Conservation (phyloP, 2,797 vertebrate genomes). For the Apogon hyalosoma region DNA sequence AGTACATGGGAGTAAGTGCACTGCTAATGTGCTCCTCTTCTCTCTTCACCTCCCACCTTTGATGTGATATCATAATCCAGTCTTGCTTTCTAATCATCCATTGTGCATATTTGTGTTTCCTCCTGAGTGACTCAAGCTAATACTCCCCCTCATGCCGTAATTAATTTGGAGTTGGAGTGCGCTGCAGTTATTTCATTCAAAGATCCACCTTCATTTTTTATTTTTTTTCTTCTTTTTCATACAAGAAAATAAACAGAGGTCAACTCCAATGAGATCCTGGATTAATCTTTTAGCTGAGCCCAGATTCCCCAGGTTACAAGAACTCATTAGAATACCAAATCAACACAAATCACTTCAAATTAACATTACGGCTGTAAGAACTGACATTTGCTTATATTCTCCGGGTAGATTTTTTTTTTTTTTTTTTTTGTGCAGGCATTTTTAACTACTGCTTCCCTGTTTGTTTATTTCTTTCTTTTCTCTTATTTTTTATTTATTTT, state of each 20-base stretch:
- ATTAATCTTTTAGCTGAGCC: constrained; percentile 5
- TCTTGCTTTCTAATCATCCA: constrained; percentile 20
- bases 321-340: constrained; percentile 9
- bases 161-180: constrained; percentile 9
- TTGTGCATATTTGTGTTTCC: constrained; percentile 25
- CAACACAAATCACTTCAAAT: constrained; percentile 14
- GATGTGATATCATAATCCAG: constrained; percentile 20
- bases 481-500: constrained; percentile 44
- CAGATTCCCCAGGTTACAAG: neutral
- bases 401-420: neutral
- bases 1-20: neutral
- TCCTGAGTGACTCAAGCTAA: constrained; percentile 15
- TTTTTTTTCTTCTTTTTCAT: constrained; percentile 2
- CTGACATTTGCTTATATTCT: neutral
- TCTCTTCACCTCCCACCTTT: constrained; percentile 4
- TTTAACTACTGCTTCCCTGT: constrained; percentile 13
- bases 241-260: constrained; percentile 9
- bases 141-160: constrained; percentile 26
- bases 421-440: neutral
- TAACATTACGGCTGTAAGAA: neutral
- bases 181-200: constrained; percentile 18
- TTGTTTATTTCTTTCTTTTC: constrained; percentile 50
- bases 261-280: neutral
- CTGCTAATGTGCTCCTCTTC: neutral
- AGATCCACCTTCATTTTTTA: constrained; percentile 3